Base-by-base conservation (phyloP, 2,113 vertebrate species). In the Typhlomys cinereus region DNA sequence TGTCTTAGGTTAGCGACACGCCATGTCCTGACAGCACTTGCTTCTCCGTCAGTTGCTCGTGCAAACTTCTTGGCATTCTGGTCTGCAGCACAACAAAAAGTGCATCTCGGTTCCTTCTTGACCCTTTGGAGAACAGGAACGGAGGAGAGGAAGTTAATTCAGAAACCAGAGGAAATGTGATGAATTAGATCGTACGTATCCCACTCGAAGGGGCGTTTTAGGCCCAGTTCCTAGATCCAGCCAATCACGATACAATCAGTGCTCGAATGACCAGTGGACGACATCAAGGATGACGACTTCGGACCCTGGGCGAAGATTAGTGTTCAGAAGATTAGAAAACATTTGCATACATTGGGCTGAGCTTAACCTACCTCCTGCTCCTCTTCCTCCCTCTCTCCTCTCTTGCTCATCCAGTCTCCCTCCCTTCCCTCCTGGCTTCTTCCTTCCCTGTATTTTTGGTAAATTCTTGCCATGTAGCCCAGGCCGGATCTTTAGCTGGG, bases 81-180 rank as follows among this genome's bases (percentile, higher is more conserved):
- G 14, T 29, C 80, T 36, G 73, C 29, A 61, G 7, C 31, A 71
- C 50, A n/a, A 74, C 12, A 81, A 87, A 75, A 54, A n/a, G 11
- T 20, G n/a, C 78, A 83, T 94, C 41, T 86, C 4, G 14, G 91
- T 92, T 89, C 81, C 20, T 78, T 81, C 90, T 48, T 83, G 50
- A 25, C 93, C 88, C 36, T 82, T 90, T 48, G 34, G 87, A 75
- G 69, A 91, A 73, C 36, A 87, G 50, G 23, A 75, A 89, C 78
- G 91, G 85, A 93, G 50, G n/a, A 83, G 20, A 80, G 36, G 88
- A 91, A 64, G 46, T 83, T 80, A 86, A 91, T 80, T 90, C 84
- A 61, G 48, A 80, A 57, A 80, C 52, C 73, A 57, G 73, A 93
- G 90, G 50, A 76, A 75, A 82, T n/a, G 88, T 57, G 41, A 48